Evolutionary conservation across 2,888 invertebrate genomes (phyloP).

Genomic region (Tineola bisselliella): DNA sequence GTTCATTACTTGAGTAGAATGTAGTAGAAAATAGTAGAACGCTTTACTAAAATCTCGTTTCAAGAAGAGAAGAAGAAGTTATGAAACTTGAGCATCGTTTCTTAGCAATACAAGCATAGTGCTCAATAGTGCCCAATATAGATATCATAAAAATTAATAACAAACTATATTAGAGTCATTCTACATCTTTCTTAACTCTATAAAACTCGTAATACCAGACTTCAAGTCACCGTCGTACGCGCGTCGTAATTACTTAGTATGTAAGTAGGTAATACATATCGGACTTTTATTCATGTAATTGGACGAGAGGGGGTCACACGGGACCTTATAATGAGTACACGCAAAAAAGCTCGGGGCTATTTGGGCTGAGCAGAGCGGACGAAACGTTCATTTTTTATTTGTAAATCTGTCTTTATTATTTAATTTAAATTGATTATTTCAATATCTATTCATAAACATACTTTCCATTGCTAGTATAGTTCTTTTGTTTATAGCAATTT

Average conservation of each 20-base stretch:
- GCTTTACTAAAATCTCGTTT: no score
- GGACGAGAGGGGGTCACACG: neutral
- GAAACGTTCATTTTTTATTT: neutral
- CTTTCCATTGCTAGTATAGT: no score
- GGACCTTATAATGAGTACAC: neutral
- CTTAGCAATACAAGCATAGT: no score
- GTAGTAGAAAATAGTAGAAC: no score
- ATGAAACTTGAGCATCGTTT: no score
- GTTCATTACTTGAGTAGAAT: no score
- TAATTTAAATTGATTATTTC: neutral
- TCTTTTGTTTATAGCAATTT: no score
- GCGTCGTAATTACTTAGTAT: neutral
- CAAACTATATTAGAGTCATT: neutral
- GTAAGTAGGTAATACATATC: neutral
- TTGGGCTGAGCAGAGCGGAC: neutral
- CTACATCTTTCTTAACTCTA: neutral
- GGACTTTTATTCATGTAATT: neutral
- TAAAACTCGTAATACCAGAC: neutral
- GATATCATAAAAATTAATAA: no score
- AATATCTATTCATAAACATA: no score
- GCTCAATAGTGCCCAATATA: no score
- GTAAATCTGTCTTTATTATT: neutral
- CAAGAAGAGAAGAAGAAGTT: no score
- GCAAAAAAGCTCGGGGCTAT: neutral
- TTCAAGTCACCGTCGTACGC: neutral